These are phyloP conservation scores for Crocuta crocuta DNA, from an alignment of 2,113 vertebrate species.

Conservation along the genomic window DNA sequence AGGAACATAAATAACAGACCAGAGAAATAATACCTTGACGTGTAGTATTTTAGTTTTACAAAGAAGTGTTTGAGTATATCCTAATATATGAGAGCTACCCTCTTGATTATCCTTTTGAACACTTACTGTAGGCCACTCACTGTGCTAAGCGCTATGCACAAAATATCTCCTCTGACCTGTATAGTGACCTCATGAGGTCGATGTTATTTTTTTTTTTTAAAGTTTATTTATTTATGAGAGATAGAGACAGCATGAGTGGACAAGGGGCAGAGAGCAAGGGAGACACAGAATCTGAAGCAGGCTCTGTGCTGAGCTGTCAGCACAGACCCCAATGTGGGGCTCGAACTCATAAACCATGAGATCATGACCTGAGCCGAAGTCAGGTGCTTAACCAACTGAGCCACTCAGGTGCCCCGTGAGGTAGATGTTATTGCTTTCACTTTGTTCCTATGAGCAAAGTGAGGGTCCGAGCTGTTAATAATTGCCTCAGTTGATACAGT, in stretches of 20 bases:
- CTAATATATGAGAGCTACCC: not conserved
- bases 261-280: too few species aligned
- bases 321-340: too few species aligned
- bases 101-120: not conserved
- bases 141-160: not conserved
- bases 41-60: not conserved
- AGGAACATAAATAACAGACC: not conserved
- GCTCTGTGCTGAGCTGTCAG: too few species aligned
- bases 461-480: not conserved
- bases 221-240: too few species aligned
- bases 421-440: not conserved
- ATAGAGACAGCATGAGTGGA: too few species aligned
- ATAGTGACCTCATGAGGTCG: not conserved
- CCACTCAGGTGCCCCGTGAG: not conserved
- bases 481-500: not conserved
- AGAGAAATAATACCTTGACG: not conserved
- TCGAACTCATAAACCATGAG: too few species aligned
- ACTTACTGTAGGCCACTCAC: not conserved
- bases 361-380: too few species aligned
- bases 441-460: not conserved
- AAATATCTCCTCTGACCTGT: not conserved
- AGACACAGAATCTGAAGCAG: too few species aligned
- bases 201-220: too few species aligned
- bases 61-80: not conserved
- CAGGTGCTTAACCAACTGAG: too few species aligned